Evolutionary conservation across 2,888 invertebrate genomes (phyloP), one percentile per base, ranked within the genome.

Genomic region (Lasioglossum calceatum): DNA sequence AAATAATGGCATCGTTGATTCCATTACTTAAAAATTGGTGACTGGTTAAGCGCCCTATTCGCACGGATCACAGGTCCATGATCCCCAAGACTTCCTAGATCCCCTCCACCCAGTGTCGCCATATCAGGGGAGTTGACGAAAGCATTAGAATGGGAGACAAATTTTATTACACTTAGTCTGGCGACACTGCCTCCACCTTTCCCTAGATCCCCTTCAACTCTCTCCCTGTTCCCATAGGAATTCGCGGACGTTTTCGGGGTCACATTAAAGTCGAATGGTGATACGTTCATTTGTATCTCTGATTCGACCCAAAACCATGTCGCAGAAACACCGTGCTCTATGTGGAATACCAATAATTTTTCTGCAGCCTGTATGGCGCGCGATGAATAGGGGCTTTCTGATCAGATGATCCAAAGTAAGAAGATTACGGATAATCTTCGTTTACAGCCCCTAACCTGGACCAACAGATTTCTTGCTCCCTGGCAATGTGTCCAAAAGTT

Each of bases 371-470:
- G 19, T 71, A n/a, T n/a, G 58, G 23, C n/a, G 39, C n/a, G n/a
- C 23, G 61, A 67, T 67, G 19, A 27, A 39, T 61, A n/a, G 32
- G 16, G 50, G 36, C 36, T 54, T 44, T 76, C 70, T 2, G n/a
- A 70, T 27, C 44, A n/a, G 42, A 58, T 32, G 36, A 71, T 32
- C 16, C 54, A 19, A 77, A 7, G 16, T 70, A 44, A 76, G 58
- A 71, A 54, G 58, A 77, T 72, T 42, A 58, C n/a, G n/a, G 23
- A 19, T 14, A 71, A 77, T 32, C 27, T 71, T 71, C 71, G 74
- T 74, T 50, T 36, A 74, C 23, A 44, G 50, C 23, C 58, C 74
- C 39, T 61, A 36, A 74, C 50, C 12, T n/a, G 32, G 19, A 72
- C 4, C 27, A 50, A 23, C 32, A 32, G 58, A 81, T 36, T 44